Base-by-base conservation (phyloP, 1,140 invertebrate genomes). In the Pogonognathellus flavescens region DNA sequence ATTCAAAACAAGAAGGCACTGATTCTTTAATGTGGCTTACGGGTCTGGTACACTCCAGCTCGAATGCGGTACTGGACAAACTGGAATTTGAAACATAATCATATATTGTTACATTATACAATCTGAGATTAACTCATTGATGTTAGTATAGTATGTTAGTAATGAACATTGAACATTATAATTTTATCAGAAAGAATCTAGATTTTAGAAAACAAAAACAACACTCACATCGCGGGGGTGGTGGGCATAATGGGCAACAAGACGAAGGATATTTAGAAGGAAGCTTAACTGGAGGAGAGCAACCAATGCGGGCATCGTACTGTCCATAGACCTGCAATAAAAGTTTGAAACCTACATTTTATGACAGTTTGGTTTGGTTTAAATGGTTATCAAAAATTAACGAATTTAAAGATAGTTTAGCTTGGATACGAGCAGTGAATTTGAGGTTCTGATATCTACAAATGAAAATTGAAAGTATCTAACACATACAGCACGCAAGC, bases 41-140 rank as follows among this genome's bases (percentile, higher is more conserved):
- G 84, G 84, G 20, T 85, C 80, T 11, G 84, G 84, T 0, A 55
- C 53, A 80, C 76, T 82, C 31, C 81, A 66, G 18, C 53, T 85
- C 16, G 81, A 18, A 18, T 76, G 55, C 0, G 84, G 84, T 20
- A 55, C 59, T 22, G 84, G 84, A 66, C 31, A 41, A 6, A 76
- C 70, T 76, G 31, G 6, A 41, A 41, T 41, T 41, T 41, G 1
- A 41, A 41, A 41, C n/a, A n/a, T n/a, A n/a, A n/a, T n/a, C n/a
- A n/a, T n/a, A n/a, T n/a, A n/a, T n/a, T n/a, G n/a, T n/a, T n/a
- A n/a, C n/a, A n/a, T n/a, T n/a, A n/a, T n/a, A n/a, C n/a, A n/a
- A n/a, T n/a, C n/a, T n/a, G n/a, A n/a, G n/a, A n/a, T n/a, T n/a
- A n/a, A n/a, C n/a, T n/a, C n/a, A n/a, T n/a, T n/a, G n/a, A n/a